Base-by-base conservation (phyloP, 2,797 vertebrate species). In the Bovichtus diacanthus region DNA sequence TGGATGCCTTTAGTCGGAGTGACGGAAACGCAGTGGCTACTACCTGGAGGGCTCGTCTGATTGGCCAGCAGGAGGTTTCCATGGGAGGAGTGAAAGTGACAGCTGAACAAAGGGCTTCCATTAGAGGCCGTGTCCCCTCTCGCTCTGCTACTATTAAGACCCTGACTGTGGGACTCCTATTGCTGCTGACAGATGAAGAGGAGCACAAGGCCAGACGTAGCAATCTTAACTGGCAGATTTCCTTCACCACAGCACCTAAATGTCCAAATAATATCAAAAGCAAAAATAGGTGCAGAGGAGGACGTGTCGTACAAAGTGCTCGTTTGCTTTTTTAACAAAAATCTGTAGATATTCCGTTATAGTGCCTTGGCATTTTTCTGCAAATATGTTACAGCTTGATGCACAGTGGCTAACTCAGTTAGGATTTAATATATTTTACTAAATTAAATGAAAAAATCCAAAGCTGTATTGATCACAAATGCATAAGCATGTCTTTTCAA, bases 81-180 rank as follows among this genome's bases (percentile, higher is more conserved):
- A 89, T 86, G 88, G 89, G 79, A 82, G 87, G 87, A 83, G 84
- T 69, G 82, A 74, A 91, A 90, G 87, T 94, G 93, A 95, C 93
- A 94, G 78, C 54, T 88, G 91, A 87, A 94, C 89, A 93, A 94
- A 94, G 86, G 84, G 80, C 68, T 92, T 92, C 90, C 88, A 94
- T 94, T 95, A 93, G 81, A 78, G 76, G 76, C 63, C 50, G 49
- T 78, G 78, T 91, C 85, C 87, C 82, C 89, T 88, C 69, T 73
- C 51, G 67, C 56, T 73, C 89, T 68, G 69, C 80, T 9, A 53
- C 87, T 90, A 91, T 94, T 88, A 92, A 87, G 83, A 88, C 78
- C 81, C 86, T 88, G 87, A 90, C 87, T 73, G 83, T 62, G 82
- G 84, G 83, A 86, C 84, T 87, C 76, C 90, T 81, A 82, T 73